These are phyloP conservation scores for Harpegnathos saltator DNA, from an alignment of 1,140 invertebrate genomes.

Conservation along the genomic window DNA sequence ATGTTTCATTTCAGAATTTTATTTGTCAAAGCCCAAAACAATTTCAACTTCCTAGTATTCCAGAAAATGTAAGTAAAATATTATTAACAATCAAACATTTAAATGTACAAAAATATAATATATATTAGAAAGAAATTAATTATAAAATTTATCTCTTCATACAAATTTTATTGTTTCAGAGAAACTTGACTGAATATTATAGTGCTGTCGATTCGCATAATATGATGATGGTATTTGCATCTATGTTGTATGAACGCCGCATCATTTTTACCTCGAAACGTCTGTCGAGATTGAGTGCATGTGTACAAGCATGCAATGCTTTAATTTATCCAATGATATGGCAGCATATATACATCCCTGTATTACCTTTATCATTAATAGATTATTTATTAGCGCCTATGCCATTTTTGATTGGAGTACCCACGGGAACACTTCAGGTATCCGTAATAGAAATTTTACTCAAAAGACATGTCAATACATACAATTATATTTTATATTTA, in stretches of 20 bases:
- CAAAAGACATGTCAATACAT: no score
- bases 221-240: slow-evolving; percentile 97
- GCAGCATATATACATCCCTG: slow-evolving; percentile 99
- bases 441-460: slow-evolving; percentile 16
- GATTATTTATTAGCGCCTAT: slow-evolving; percentile 97
- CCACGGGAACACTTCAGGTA: slow-evolving; percentile 93
- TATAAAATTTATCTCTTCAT: slow-evolving; percentile 17
- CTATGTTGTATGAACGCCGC: slow-evolving; percentile 96
- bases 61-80: slow-evolving; percentile 95
- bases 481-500: slow-evolving; percentile 9
- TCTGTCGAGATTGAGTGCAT: slow-evolving; percentile 94
- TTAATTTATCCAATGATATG: slow-evolving; percentile 98
- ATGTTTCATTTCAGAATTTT: slow-evolving; percentile 88
- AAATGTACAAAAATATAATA: slow-evolving; percentile 18
- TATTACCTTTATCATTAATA: slow-evolving; percentile 93
- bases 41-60: slow-evolving; percentile 95
- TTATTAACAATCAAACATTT: slow-evolving; percentile 79
- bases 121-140: neutral
- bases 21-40: slow-evolving; percentile 92
- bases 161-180: slow-evolving; percentile 87
- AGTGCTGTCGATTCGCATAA: slow-evolving; percentile 96
- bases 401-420: slow-evolving; percentile 98
- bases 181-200: slow-evolving; percentile 98
- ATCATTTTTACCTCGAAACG: slow-evolving; percentile 96
- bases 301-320: slow-evolving; percentile 96